Evolutionary conservation across 2,888 invertebrate species (phyloP).

Genomic region (Apocheima hispidaria): DNA sequence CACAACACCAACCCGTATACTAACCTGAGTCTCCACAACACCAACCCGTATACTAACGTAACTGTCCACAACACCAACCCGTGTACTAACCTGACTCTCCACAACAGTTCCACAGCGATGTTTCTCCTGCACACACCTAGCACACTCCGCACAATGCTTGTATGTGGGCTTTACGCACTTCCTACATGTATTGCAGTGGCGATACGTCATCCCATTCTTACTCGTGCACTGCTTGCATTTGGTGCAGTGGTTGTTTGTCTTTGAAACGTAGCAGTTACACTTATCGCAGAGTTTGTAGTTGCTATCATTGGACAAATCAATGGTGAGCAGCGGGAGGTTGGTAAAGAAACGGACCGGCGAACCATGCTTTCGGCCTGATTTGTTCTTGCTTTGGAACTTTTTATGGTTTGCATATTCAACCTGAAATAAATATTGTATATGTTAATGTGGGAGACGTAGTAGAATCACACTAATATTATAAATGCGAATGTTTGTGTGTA

Average conservation of each 20-base stretch:
- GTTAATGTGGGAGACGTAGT: no score
- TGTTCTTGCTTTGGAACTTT: slow-evolving; percentile 87
- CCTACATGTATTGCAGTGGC: slow-evolving; percentile 91
- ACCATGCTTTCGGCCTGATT: slow-evolving; percentile 89
- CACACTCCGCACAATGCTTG: slow-evolving; percentile 91
- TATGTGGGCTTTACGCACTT: slow-evolving; percentile 95
- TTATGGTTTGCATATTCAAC: slow-evolving; percentile 93
- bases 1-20: no score
- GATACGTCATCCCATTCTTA: slow-evolving; percentile 88
- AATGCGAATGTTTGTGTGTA: no score
- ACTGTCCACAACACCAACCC: no score
- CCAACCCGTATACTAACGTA: no score
- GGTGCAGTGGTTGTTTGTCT: slow-evolving; percentile 72
- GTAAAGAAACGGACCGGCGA: slow-evolving; percentile 96
- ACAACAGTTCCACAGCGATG: slow-evolving; percentile 72
- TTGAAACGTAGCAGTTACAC: slow-evolving; percentile 89
- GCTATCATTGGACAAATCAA: slow-evolving; percentile 81
- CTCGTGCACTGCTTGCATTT: slow-evolving; percentile 80
- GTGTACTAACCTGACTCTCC: slow-evolving; percentile 69
- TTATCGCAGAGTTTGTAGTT: slow-evolving; percentile 91
- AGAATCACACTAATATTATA: no score
- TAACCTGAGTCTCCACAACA: slow-evolving; percentile 76
- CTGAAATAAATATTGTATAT: slow-evolving; percentile 67
- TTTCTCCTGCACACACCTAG: slow-evolving; percentile 85
- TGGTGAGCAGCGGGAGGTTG: slow-evolving; percentile 88